Evolutionary conservation across 1,140 invertebrate genomes (phyloP).

Genomic region (Vanessa tameamea): DNA sequence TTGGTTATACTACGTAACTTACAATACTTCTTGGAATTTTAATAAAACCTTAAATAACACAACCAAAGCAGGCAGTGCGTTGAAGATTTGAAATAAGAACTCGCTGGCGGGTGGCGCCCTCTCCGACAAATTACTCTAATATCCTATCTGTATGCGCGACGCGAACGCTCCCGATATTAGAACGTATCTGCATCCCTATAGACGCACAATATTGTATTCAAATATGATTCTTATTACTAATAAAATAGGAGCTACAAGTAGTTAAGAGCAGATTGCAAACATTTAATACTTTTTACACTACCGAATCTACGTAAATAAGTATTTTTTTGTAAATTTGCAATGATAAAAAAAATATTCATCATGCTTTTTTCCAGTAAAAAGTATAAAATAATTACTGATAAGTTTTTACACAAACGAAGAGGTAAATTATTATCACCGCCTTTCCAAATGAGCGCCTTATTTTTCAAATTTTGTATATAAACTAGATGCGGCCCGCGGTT

Average conservation of each 20-base stretch:
- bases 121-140: conserved; percentile 30
- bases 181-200: conserved; percentile 5
- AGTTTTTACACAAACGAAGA: too few species aligned
- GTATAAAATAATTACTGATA: too few species aligned
- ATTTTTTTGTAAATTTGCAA: too few species aligned
- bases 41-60: conserved; percentile 2
- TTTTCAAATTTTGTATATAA: too few species aligned
- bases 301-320: not conserved
- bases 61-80: not conserved
- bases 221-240: conserved; percentile 13
- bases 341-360: too few species aligned
- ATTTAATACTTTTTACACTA: not conserved
- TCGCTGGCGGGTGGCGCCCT: conserved; percentile 24
- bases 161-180: conserved; percentile 38
- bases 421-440: too few species aligned
- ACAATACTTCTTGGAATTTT: not conserved
- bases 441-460: too few species aligned
- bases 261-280: not conserved
- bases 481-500: too few species aligned
- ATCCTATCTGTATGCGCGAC: conserved; percentile 35
- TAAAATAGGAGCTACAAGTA: not conserved
- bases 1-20: not conserved
- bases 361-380: too few species aligned
- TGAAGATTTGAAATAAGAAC: conserved; percentile 25
- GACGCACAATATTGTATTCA: not conserved